These are phyloP conservation scores for Polylopha cassiicola DNA, from an alignment of 2,888 invertebrate genomes.

Conservation along the genomic window DNA sequence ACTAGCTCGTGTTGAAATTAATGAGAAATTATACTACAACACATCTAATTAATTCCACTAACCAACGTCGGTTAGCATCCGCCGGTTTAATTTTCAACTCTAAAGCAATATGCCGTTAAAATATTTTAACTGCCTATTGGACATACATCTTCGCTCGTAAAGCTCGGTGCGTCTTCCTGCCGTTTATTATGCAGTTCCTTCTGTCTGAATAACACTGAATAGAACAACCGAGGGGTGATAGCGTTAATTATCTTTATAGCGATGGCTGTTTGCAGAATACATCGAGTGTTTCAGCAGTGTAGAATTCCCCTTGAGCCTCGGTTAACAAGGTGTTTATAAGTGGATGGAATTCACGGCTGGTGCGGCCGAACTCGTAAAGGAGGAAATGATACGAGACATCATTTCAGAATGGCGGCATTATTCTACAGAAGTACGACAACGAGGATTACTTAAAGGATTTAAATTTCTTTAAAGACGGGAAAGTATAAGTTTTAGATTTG, in stretches of 20 bases:
- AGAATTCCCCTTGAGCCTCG: slow-evolving; percentile 5
- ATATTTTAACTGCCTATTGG: slow-evolving; percentile 57
- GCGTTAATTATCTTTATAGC: slow-evolving; percentile 23
- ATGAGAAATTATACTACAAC: slow-evolving; percentile 57
- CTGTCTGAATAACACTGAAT: slow-evolving; percentile 40
- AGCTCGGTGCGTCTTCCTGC: slow-evolving; percentile 53
- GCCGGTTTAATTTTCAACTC: slow-evolving; percentile 54
- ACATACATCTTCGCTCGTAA: slow-evolving; percentile 59
- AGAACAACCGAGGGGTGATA: slow-evolving; percentile 26
- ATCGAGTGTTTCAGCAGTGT: not conserved
- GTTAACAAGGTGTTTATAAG: slow-evolving; percentile 17
- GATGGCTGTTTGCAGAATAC: slow-evolving; percentile 3
- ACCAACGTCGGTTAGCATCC: slow-evolving; percentile 42
- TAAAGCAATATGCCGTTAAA: slow-evolving; percentile 60
- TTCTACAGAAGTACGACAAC: too few species aligned
- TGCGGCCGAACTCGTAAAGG: slow-evolving; percentile 1
- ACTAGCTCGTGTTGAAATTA: slow-evolving; percentile 52
- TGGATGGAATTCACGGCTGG: slow-evolving; percentile 15
- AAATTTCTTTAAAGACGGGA: too few species aligned
- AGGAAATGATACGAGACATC: too few species aligned
- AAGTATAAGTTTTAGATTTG: slow-evolving; percentile 36
- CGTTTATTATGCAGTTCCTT: slow-evolving; percentile 51
- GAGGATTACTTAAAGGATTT: too few species aligned
- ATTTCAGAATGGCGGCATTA: too few species aligned
- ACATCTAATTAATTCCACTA: slow-evolving; percentile 57